Percentiles rank a stretch among this genome's conserved stretches.
Evolutionary conservation across 2,797 vertebrate genomes (phyloP).

Genomic region (Petrocephalus schoutedeni): DNA sequence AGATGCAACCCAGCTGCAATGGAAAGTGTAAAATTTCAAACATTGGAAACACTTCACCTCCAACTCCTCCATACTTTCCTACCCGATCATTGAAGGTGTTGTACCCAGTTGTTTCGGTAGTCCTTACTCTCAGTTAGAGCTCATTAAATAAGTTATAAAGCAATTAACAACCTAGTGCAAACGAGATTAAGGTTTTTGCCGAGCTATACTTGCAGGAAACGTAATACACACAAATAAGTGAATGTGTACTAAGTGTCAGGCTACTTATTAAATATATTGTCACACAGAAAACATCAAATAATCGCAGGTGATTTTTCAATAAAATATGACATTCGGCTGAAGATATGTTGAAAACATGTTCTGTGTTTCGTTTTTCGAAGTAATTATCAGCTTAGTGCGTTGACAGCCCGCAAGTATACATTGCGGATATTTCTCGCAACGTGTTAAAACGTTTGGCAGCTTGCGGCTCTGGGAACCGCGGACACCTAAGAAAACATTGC

Average conservation of each 20-base stretch:
- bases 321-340: neutral
- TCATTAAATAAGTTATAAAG: slow-evolving; percentile 67
- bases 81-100: slow-evolving; percentile 60
- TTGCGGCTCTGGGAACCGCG: slow-evolving; percentile 62
- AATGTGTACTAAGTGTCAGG: neutral
- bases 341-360: neutral
- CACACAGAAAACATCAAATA: slow-evolving; percentile 6
- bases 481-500: slow-evolving; percentile 89
- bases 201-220: neutral
- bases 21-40: slow-evolving; percentile 83
- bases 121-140: slow-evolving; percentile 39
- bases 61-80: slow-evolving; percentile 52
- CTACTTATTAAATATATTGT: neutral
- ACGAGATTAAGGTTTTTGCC: slow-evolving; percentile 4
- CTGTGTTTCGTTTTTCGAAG: slow-evolving; percentile 25
- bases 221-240: neutral
- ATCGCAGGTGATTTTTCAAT: neutral
- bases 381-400: slow-evolving; percentile 41
- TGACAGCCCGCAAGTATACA: slow-evolving; percentile 64
- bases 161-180: slow-evolving; percentile 56
- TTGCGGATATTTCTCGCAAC: slow-evolving; percentile 66
- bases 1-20: slow-evolving; percentile 88
- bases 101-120: slow-evolving; percentile 38
- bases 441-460: slow-evolving; percentile 72
- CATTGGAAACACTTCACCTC: slow-evolving; percentile 60